Conservation (phyloP, 2,113 vertebrate genomes). For the Arvicanthis niloticus region DNA sequence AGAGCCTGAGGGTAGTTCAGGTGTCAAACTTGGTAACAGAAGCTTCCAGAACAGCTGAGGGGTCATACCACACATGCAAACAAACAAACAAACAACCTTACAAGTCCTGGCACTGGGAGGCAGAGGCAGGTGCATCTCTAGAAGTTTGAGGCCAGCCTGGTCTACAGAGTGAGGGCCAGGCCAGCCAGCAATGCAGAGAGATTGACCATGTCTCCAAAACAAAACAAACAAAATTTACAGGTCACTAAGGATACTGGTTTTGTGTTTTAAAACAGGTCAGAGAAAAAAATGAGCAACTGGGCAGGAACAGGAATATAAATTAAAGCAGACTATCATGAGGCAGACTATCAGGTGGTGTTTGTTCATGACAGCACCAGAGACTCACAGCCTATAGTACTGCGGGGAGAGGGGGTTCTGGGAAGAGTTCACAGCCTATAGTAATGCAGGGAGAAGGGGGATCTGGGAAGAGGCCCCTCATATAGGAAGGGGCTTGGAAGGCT, state of each 20-base stretch:
- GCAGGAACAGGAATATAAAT: background rate
- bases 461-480: background rate
- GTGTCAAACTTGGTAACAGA: background rate
- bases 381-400: background rate
- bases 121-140: background rate
- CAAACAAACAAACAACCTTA: background rate
- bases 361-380: background rate
- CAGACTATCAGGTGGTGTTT: slow-evolving; percentile 14
- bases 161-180: background rate
- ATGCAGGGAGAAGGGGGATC: too few species aligned
- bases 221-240: background rate
- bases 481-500: background rate
- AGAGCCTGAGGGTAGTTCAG: background rate
- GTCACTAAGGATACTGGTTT: background rate
- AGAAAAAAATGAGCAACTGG: background rate
- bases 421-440: too few species aligned
- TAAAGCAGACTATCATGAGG: background rate
- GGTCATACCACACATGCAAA: background rate
- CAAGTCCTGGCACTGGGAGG: background rate
- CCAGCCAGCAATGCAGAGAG: too few species aligned
- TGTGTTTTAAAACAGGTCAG: background rate
- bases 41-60: background rate
- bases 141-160: background rate
- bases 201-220: background rate
- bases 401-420: too few species aligned